phyloP scores from a whole-genome alignment of 2,113 vertebrate species.

The Pedetes capensis region DNA sequence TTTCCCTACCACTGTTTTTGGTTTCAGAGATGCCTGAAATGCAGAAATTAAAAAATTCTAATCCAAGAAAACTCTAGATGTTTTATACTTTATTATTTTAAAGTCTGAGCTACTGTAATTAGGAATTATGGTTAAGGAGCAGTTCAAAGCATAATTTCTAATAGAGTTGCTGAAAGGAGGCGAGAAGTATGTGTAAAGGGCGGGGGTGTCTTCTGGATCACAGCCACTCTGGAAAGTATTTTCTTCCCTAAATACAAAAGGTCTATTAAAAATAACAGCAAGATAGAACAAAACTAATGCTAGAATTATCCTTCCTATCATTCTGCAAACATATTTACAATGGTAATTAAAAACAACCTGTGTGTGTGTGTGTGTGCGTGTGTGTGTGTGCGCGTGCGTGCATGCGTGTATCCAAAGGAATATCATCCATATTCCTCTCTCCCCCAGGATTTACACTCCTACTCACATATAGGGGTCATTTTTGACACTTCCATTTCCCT shows the following conservation, averaged over 20 bases:
- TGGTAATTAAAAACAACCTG: neutral
- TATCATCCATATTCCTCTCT: neutral
- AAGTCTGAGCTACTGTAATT: neutral
- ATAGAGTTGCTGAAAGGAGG: neutral
- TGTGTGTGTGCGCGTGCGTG: too few relatives aligned
- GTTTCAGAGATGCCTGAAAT: neutral
- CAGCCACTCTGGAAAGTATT: neutral
- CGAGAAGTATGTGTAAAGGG: neutral
- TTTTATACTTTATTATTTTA: constrained; percentile 1
- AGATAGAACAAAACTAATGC: neutral
- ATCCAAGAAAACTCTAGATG: neutral
- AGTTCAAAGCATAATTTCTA: neutral
- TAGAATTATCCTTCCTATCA: neutral
- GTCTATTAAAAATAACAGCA: neutral
- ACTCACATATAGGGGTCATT: neutral
- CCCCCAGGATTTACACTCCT: neutral
- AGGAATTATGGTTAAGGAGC: neutral
- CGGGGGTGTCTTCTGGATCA: neutral
- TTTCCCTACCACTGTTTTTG: neutral
- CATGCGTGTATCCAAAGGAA: too few relatives aligned
- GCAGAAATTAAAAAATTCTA: neutral
- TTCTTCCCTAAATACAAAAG: neutral
- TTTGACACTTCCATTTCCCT: neutral
- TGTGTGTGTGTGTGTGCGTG: too few relatives aligned
- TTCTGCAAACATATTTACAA: neutral